These are phyloP conservation scores for Cydia splendana DNA, from an alignment of 1,140 invertebrate species.

Conservation along the genomic window DNA sequence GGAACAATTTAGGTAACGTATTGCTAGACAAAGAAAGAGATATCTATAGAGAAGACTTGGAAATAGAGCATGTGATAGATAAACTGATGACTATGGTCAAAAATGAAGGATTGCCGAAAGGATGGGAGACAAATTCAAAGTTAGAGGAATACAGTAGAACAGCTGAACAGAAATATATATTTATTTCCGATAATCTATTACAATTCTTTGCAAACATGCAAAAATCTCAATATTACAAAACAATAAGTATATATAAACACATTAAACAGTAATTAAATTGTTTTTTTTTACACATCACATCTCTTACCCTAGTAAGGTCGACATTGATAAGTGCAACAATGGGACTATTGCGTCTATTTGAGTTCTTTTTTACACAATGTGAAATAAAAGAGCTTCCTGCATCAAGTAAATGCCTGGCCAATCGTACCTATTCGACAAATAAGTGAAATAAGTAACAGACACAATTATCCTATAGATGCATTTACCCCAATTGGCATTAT, in stretches of 20 bases:
- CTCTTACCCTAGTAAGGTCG: no score
- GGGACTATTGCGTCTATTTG: no score
- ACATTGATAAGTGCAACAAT: no score
- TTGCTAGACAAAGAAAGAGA: neutral
- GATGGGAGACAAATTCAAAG: neutral
- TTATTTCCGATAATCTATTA: neutral
- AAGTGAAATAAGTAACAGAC: no score
- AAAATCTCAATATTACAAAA: neutral
- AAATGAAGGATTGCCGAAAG: neutral
- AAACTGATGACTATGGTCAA: slow-evolving; percentile 21
- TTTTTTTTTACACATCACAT: neutral
- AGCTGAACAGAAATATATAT: neutral
- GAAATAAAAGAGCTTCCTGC: no score
- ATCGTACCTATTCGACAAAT: no score
- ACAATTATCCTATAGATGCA: no score
- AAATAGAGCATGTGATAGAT: slow-evolving; percentile 33
- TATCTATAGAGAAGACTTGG: slow-evolving; percentile 19
- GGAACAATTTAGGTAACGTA: neutral
- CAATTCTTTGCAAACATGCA: neutral
- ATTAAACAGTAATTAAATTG: neutral
- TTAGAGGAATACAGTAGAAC: slow-evolving; percentile 21
- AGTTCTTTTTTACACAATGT: no score
- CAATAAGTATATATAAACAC: neutral
- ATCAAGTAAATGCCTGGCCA: no score
- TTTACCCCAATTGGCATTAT: no score